Base-by-base conservation (phyloP, 2,113 vertebrate species). In the Alaudala cheleensis region DNA sequence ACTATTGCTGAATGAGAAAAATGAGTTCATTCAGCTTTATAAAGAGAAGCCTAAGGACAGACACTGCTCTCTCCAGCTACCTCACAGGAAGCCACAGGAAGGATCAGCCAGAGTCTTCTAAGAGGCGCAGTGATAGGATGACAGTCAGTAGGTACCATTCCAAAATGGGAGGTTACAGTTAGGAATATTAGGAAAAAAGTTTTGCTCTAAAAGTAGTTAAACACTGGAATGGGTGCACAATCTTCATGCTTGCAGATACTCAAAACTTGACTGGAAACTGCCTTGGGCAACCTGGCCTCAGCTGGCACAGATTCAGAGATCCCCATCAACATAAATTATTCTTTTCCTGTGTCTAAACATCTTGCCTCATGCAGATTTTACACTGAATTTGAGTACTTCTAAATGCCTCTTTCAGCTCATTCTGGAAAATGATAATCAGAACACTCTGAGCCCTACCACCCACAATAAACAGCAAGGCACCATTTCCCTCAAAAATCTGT, bases 381-480 rank as follows among this genome's bases (percentile, higher is more conserved):
- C 10, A 2, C 4, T 61, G 18, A 78, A 65, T 88, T 67, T 40
- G 20, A 82, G 24, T 29, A 54, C 18, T 61, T 72, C 29, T 73
- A 94, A 94, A 92, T 14, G 18, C 11, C 40, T 78, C 44, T 81
- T 84, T 85, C 66, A 80, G 47, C 10, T 74, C 64, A 39, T 11
- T n/a, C 44, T 51, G 23, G 62, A 88, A 88, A 76, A 81, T 1
- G 1, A 51, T 28, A 24, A 40, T 79, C 53, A 42, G 54, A 76
- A 84, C 16, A 14, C 57, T 67, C 29, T 26, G 24, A 80, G 53
- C 33, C 28, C 50, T 80, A 65, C 23, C 39, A 66, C 40, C 11
- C 54, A 82, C 17, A 33, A 62, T 37, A 40, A 76, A 37, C 19
- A 58, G 34, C 25, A 57, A 76, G 60, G 45, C 7, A 10, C 3